Evolutionary conservation across 2,113 vertebrate species (phyloP), one percentile per base, ranked within the genome.

Genomic region (Sialia sialis): DNA sequence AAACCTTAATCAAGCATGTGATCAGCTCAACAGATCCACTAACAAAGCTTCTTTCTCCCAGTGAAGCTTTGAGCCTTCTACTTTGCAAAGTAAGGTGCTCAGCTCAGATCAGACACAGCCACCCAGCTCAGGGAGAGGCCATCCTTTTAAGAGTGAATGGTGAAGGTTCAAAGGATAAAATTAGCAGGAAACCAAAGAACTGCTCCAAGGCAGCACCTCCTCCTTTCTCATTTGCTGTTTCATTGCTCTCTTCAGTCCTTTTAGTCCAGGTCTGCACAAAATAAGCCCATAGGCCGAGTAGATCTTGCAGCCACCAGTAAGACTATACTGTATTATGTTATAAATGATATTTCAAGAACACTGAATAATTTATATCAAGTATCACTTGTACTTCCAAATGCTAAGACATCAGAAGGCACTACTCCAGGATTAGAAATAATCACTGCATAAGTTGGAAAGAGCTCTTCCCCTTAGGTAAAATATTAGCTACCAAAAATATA

Each of bases 401-500:
- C 83, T 93, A 93, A 94, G 90, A 72, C 88, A 90, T 94, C 79
- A 89, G 86, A 90, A 94, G 96, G 94, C 94, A 96, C 85, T 64
- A 87, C 94, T 97, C 92, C 93, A 95, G 89, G 52, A 39, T 78
- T 82, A 56, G 69, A 93, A 93, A 93, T 88, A 94, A 96, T 90
- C 86, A 90, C 83, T 90, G 88, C 88, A 48, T 84, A 90, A 92
- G 88, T 74, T 92, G 88, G 94, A 92, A 95, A 59, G 63, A 95
- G 77, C 90, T 92, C 90, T 38, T 94, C 76, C 90, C 64, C 79
- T 93, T 81, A 67, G 39, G 96, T 81, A 96, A 93, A 97, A 93
- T 96, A 97, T 97, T 97, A 97, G 79, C 90, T 94, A 93, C 86
- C 92, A 93, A 96, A 97, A 95, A 96, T 90, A 80, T 23, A 96